Base-by-base conservation (phyloP, 35 echinoderm and acorn worm genomes). In the Apostichopus parvimensis region DNA sequence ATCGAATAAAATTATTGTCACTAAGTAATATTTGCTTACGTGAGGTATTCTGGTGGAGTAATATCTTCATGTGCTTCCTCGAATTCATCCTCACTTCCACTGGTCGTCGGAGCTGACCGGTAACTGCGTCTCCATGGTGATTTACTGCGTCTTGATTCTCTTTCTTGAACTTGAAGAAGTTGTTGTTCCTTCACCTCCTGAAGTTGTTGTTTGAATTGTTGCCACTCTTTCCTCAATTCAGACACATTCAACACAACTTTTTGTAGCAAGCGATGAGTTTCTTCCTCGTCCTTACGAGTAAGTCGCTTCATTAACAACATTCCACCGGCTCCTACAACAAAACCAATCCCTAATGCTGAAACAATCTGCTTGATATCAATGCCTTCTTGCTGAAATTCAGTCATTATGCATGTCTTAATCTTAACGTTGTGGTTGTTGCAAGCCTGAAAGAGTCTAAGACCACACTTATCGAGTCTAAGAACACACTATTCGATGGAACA, bases 271-370 rank as follows among this genome's bases (percentile, higher is more conserved):
- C 54, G 17, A 12, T 82, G 56, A 57, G 22, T 64, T 54, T 83
- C 82, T 57, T 55, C 34, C 22, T 73, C 78, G 70, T 87, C 79
- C 57, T 58, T 5, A 61, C 58, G 57, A 4, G 75, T 64, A 13
- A 83, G 58, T 5, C 95, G 80, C 54, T 61, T 87, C 2, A 90
- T 57, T 28, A 96, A 59, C 14, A 93, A 70, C 0, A 92, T 89
- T 13, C 92, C 87, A 56, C 95, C 56, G 24, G 92, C 95, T 14
- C 95, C 95, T 15, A 96, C 78, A 23, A 93, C 22, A 66, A 96
- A 59, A 18, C 95, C 95, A 54, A 96, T 82, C 12, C 95, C 95
- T n/a, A 96, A 6, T 20, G 92, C 92, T 54, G 92, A 84, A 13
- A 95, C 53, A 66, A 91, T 54, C 53, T 92, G 90, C 60, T 88